These are phyloP conservation scores for Eudiplozoon nipponicum DNA, from an alignment of 2,888 invertebrate species.

Conservation along the genomic window DNA sequence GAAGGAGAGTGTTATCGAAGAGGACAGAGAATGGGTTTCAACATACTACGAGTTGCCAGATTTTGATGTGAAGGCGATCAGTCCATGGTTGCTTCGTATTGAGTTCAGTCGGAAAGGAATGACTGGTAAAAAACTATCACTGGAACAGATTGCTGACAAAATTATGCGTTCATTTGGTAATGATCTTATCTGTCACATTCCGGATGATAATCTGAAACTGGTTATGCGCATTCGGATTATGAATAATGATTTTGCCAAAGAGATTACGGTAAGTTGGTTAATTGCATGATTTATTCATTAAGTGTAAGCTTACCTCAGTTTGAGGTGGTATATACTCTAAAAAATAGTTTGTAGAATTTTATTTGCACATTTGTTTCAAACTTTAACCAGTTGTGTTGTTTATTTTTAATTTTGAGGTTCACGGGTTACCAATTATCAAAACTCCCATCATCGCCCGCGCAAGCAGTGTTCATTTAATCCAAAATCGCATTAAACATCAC, in stretches of 20 bases:
- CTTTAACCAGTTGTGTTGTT: no score
- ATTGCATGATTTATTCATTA: no score
- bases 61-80: constrained; percentile 77
- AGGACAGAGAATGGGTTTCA: constrained; percentile 96
- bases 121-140: constrained; percentile 92
- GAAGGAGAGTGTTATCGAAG: constrained; percentile 77
- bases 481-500: no score
- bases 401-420: no score
- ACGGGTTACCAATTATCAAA: no score
- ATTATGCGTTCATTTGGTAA: constrained; percentile 72
- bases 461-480: no score
- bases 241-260: constrained; percentile 71
- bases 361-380: no score
- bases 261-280: no score
- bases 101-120: constrained; percentile 87
- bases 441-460: no score
- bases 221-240: constrained; percentile 84
- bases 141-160: constrained; percentile 98
- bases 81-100: constrained; percentile 83
- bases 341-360: no score
- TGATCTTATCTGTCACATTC: constrained; percentile 92
- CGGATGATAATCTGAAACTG: constrained; percentile 90
- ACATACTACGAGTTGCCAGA: constrained; percentile 99
- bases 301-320: no score
- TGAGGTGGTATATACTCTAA: no score